Conservation (phyloP, 2,888 invertebrate genomes). For the Lasioglossum zephyrum region DNA sequence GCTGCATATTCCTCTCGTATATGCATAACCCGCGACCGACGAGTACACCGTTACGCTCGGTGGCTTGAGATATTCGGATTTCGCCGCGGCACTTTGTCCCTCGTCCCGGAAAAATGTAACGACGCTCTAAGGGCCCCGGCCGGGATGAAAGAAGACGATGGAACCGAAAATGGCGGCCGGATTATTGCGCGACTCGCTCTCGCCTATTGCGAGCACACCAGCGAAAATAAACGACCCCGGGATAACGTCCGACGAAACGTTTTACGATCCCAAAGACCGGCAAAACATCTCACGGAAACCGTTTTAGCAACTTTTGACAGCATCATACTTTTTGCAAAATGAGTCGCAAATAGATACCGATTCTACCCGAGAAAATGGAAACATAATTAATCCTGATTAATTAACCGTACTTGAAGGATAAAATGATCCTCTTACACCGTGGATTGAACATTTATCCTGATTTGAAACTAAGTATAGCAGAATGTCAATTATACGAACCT, state of each 20-base stretch:
- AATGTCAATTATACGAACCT: too few species aligned
- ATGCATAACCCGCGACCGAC: slow-evolving; percentile 60
- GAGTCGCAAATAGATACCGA: too few species aligned
- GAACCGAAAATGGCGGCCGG: not conserved
- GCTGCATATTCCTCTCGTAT: slow-evolving; percentile 51
- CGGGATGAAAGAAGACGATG: slow-evolving; percentile 22
- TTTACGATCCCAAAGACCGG: not conserved
- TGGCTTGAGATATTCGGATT: slow-evolving; percentile 65
- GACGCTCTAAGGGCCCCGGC: not conserved
- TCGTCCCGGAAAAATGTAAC: slow-evolving; percentile 55
- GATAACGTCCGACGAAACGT: not conserved
- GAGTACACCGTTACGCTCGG: slow-evolving; percentile 51
- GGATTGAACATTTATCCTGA: too few species aligned
- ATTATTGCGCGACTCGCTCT: slow-evolving; percentile 11
- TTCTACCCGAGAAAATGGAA: too few species aligned
- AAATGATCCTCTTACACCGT: too few species aligned
- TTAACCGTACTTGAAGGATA: too few species aligned
- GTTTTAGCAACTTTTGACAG: not conserved
- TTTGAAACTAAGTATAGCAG: too few species aligned
- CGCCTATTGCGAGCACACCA: not conserved
- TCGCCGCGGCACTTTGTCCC: slow-evolving; percentile 61
- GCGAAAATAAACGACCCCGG: not conserved
- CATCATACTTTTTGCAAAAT: not conserved
- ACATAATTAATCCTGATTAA: too few species aligned
- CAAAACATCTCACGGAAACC: not conserved